phyloP scores from a whole-genome alignment of 1,140 invertebrate genomes.

The Sinonovacula constricta region DNA sequence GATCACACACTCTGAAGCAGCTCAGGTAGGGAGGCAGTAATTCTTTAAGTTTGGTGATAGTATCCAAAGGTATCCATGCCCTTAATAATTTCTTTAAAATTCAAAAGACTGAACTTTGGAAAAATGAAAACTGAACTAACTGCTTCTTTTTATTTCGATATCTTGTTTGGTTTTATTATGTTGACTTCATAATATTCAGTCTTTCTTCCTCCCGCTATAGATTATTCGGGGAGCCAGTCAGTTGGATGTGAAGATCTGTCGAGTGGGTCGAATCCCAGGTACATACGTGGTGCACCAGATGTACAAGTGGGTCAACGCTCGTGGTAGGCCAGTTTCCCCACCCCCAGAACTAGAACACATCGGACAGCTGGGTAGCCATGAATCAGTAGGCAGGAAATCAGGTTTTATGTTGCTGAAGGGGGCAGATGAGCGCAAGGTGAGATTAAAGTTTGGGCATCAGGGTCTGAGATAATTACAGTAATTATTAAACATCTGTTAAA shows the following conservation, averaged over 20 bases:
- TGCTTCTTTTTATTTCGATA: too few species aligned
- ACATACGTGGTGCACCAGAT: slow-evolving; percentile 86
- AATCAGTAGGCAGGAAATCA: slow-evolving; percentile 56
- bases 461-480: background rate
- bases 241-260: slow-evolving; percentile 92
- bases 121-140: too few species aligned
- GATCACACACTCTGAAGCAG: slow-evolving; percentile 70
- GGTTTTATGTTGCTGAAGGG: slow-evolving; percentile 68
- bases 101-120: too few species aligned
- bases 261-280: slow-evolving; percentile 85
- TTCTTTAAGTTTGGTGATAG: background rate
- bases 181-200: too few species aligned
- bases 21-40: slow-evolving; percentile 67
- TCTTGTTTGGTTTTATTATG: too few species aligned
- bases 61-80: background rate
- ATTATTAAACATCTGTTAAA: background rate
- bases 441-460: too few species aligned
- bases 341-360: slow-evolving; percentile 82
- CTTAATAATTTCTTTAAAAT: too few species aligned
- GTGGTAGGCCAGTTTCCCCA: slow-evolving; percentile 91
- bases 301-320: slow-evolving; percentile 95
- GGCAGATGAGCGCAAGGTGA: slow-evolving; percentile 73
- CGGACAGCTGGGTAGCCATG: slow-evolving; percentile 7
- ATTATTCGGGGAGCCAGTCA: slow-evolving; percentile 92
- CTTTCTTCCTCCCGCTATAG: slow-evolving; percentile 82